Conservation (phyloP, 2,113 vertebrate genomes). For the Phaethornis superciliosus region DNA sequence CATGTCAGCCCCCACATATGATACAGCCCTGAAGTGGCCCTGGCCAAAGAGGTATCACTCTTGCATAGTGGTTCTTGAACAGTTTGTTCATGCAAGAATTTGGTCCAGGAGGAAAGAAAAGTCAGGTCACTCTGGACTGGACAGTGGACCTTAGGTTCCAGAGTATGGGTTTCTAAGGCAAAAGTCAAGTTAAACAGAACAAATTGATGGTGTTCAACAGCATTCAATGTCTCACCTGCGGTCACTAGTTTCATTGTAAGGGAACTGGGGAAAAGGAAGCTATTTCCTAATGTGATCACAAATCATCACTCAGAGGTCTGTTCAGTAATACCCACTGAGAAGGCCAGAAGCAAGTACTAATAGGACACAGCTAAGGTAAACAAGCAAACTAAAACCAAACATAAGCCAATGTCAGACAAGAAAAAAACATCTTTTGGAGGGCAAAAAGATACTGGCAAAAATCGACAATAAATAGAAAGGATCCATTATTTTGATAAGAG, state of each 20-base stretch:
- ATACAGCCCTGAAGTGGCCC: neutral
- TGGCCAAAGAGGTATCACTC: neutral
- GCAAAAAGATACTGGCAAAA: neutral
- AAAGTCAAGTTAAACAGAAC: neutral
- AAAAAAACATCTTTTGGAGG: neutral
- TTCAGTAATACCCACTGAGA: neutral
- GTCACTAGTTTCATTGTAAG: neutral
- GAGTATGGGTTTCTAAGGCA: neutral
- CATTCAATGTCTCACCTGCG: neutral
- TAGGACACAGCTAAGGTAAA: neutral
- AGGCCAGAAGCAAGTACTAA: neutral
- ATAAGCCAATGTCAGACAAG: neutral
- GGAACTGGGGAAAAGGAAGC: neutral
- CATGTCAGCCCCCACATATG: neutral
- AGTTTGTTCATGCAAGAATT: neutral
- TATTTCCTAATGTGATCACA: neutral
- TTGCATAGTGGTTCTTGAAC: neutral
- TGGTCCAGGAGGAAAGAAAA: neutral
- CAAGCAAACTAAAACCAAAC: neutral
- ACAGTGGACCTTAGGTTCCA: neutral
- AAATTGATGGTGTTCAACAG: neutral
- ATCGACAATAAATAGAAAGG: neutral
- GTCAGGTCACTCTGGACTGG: neutral
- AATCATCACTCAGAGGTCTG: neutral
- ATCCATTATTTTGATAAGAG: neutral